Base-by-base conservation (phyloP, 2,888 invertebrate species). In the Drosophila vallismaia region DNA sequence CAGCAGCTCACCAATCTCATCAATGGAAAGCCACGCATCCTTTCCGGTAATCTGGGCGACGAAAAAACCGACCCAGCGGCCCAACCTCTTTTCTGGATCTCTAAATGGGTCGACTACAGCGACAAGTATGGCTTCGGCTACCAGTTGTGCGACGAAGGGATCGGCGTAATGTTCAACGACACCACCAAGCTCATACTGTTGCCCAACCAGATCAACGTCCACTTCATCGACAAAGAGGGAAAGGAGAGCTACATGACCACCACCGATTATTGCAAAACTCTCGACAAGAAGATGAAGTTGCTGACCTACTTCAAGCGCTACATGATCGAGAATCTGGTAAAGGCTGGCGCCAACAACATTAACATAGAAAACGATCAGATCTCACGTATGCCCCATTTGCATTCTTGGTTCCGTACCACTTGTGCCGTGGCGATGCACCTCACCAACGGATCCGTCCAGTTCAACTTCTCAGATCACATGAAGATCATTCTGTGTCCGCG, bases 41-140 rank as follows among this genome's bases (percentile, higher is more conserved):
- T 93, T 51, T 92, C 92, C 75, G 91, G 91, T 50, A 92, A 93
- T 77, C 91, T 93, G 88, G 92, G 94, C 87, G 98, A 98, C 91
- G 98, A 99, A 89, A 95, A 97, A 90, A 96, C 97, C 74, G 98
- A 99, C 93, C 99, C 99, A 2, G 97, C 97, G 4, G 95, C 97
- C 0, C 96, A 97, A 85, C 99, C 99, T 0, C 94, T 99, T 57
- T 95, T 98, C 77, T 99, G 99, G 99, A 95, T 99, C 71, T 96
- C 97, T 86, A 99, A 99, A 92, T 99, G 99, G 99, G 99, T 99
- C 9, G 99, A 99, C 93, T 99, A 99, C 92, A 98, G 98, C 31
- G 99, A 99, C 93, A 99, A 99, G 92, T 99, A 99, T 91, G 99
- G 99, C 14, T 97, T 99, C 90, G 99, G 99, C 0, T 99, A 99